phyloP scores from a whole-genome alignment of 2,113 vertebrate species.

The Dryoscopus gambensis region DNA sequence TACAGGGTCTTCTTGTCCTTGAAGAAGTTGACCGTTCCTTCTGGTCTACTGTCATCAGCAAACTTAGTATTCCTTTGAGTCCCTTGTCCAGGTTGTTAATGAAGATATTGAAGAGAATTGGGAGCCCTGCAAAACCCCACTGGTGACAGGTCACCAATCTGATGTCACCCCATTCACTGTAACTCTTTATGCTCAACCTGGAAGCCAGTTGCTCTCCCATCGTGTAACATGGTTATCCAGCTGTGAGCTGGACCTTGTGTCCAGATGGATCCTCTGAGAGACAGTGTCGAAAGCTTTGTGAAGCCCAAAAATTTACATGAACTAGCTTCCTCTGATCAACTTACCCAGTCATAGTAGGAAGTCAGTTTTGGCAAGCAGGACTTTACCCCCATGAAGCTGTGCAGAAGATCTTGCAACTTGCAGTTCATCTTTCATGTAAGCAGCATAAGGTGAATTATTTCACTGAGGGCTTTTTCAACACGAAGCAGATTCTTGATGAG shows the following conservation, averaged over 20 bases:
- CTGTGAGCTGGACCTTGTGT: not conserved
- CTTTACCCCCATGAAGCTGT: not conserved
- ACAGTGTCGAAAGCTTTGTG: not conserved
- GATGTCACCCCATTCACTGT: not conserved
- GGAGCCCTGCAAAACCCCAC: not conserved
- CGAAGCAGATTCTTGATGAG: not conserved
- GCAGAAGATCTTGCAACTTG: not conserved
- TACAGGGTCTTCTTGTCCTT: not conserved
- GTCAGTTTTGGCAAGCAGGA: not conserved
- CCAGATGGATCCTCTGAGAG: not conserved
- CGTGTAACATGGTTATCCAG: not conserved
- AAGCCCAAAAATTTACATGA: not conserved
- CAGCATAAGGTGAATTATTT: not conserved
- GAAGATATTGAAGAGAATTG: not conserved
- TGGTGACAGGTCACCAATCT: not conserved
- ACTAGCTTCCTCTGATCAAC: not conserved
- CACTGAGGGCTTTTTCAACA: not conserved
- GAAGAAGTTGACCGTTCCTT: not conserved
- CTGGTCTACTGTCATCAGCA: not conserved
- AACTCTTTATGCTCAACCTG: not conserved
- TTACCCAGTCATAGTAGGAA: not conserved
- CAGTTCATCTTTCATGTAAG: not conserved
- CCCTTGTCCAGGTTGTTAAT: not conserved
- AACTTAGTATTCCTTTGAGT: not conserved
- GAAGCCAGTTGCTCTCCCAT: not conserved